These are phyloP conservation scores for Notamacropus eugenii DNA, from an alignment of 2,797 vertebrate genomes.

Conservation along the genomic window DNA sequence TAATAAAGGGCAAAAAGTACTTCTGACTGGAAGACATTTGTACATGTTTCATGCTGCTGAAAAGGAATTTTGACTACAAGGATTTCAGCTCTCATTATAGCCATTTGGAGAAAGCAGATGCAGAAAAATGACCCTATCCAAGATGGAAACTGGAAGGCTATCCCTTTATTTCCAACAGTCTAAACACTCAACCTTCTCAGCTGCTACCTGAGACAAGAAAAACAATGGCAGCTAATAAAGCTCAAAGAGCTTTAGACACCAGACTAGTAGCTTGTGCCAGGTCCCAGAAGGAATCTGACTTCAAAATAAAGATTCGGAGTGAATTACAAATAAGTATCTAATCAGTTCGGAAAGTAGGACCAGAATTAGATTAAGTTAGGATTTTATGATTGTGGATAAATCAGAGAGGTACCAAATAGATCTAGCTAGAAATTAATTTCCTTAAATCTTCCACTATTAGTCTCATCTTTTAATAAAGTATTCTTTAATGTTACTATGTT, in stretches of 20 bases:
- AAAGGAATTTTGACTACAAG: neutral
- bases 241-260: neutral
- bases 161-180: neutral
- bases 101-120: neutral
- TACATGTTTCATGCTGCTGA: neutral
- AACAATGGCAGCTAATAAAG: neutral
- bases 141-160: neutral
- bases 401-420: neutral
- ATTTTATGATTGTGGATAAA: neutral
- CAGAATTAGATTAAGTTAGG: neutral
- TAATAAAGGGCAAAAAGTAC: neutral
- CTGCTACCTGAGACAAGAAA: neutral
- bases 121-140: neutral
- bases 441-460: neutral
- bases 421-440: neutral
- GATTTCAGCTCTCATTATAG: neutral
- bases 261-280: neutral
- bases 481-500: constrained; percentile 38
- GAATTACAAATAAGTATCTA: neutral
- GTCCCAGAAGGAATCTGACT: neutral
- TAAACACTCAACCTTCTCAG: neutral
- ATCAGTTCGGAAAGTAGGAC: neutral
- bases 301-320: neutral
- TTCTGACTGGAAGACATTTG: neutral
- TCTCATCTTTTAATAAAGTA: constrained; percentile 11